Conservation (phyloP, 2,888 invertebrate genomes). For the Slavum lentiscoides region DNA sequence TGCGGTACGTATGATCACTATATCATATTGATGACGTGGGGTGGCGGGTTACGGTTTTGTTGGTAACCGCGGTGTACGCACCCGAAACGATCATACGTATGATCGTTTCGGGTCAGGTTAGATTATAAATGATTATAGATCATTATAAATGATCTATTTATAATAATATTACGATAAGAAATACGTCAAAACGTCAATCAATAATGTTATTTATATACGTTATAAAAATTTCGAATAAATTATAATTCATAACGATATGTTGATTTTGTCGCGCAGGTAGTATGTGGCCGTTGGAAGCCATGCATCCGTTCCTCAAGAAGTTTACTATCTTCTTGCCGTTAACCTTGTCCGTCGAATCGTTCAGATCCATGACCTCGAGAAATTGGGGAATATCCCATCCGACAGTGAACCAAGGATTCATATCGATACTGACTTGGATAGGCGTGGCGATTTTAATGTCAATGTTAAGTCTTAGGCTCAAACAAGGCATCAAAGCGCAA, state of each 20-base stretch:
- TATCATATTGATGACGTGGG: neutral
- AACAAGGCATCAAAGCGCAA: conserved; percentile 38
- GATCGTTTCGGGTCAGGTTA: no score
- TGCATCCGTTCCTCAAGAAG: conserved; percentile 63
- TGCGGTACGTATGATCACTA: conserved; percentile 56
- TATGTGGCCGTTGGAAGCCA: conserved; percentile 72
- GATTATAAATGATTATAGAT: no score
- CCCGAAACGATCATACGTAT: no score
- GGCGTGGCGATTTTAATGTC: conserved; percentile 64
- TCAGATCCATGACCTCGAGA: conserved; percentile 75
- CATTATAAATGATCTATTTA: no score
- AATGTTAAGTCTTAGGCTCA: conserved; percentile 62
- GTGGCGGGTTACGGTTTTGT: no score
- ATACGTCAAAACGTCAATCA: no score
- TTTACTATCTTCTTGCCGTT: conserved; percentile 73
- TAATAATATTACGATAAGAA: no score
- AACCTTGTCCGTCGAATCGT: conserved; percentile 75
- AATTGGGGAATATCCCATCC: conserved; percentile 71
- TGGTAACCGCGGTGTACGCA: no score
- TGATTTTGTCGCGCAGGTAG: conserved; percentile 58
- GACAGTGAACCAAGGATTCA: conserved; percentile 74
- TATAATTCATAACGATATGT: no score
- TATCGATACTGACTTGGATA: conserved; percentile 71
- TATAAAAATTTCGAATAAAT: no score
- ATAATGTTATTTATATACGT: no score